Evolutionary conservation across 2,797 vertebrate genomes (phyloP).

Genomic region (Tachyglossus aculeatus): DNA sequence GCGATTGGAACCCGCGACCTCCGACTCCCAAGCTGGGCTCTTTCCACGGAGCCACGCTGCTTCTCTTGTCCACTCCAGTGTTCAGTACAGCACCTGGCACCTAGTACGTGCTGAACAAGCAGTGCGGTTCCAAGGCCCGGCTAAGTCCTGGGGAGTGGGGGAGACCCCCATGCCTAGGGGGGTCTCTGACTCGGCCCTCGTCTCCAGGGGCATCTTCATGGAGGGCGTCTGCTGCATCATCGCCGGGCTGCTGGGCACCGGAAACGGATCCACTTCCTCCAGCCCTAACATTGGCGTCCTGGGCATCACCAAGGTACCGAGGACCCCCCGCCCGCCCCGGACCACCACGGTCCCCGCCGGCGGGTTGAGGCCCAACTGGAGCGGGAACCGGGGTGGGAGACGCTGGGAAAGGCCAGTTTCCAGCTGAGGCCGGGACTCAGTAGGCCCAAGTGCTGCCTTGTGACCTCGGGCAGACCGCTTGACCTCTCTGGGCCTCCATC

Average conservation of each 20-base stretch:
- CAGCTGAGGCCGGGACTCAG: background rate
- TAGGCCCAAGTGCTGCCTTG: background rate
- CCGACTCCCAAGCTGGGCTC: too few relatives aligned
- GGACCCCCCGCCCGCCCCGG: background rate
- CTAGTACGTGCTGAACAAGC: background rate
- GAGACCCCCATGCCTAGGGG: too few relatives aligned
- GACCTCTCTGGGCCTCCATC: background rate
- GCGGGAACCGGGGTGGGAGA: too few relatives aligned
- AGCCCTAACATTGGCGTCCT: slow-evolving; percentile 96
- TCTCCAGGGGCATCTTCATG: slow-evolving; percentile 88
- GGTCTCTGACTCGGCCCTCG: background rate
- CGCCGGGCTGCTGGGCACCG: slow-evolving; percentile 91
- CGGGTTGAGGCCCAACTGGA: too few relatives aligned
- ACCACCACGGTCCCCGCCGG: background rate
- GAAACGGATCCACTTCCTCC: slow-evolving; percentile 96
- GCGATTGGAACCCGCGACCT: too few relatives aligned
- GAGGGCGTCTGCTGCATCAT: slow-evolving; percentile 94
- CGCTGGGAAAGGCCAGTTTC: too few relatives aligned
- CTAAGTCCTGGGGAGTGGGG: too few relatives aligned
- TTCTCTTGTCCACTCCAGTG: too few relatives aligned
- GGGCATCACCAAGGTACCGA: slow-evolving; percentile 92
- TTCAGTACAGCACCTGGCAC: background rate
- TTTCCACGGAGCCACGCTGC: too few relatives aligned
- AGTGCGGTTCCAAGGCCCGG: too few relatives aligned
- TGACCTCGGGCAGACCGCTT: background rate